A percentile compares a stretch with the other conserved stretches of the same genome.
These are phyloP conservation scores for Axea sp. DNA, from an alignment of 2,888 invertebrate genomes.

Conservation along the genomic window DNA sequence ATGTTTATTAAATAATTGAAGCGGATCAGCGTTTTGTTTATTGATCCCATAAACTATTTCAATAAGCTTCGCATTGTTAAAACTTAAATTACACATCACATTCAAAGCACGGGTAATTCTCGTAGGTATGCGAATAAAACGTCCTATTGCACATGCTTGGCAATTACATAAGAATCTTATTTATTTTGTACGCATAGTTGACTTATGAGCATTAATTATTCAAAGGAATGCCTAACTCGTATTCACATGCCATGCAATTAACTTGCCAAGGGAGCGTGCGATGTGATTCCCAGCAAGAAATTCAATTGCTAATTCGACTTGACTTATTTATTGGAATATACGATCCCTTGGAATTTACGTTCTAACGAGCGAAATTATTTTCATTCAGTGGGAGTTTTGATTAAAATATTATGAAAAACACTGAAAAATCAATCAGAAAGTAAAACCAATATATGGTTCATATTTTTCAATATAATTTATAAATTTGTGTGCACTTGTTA, in stretches of 20 bases:
- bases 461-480: too few relatives aligned
- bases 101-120: constrained; percentile 42
- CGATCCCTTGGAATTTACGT: constrained; percentile 28
- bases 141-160: constrained; percentile 50
- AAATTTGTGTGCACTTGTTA: too few relatives aligned
- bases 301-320: constrained; percentile 52
- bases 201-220: constrained; percentile 58
- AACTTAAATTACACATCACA: constrained; percentile 44
- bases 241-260: constrained; percentile 54
- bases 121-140: constrained; percentile 51
- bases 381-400: background rate
- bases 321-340: constrained; percentile 51
- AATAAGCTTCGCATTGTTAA: constrained; percentile 41
- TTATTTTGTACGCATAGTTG: constrained; percentile 55
- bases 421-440: too few relatives aligned
- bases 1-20: constrained; percentile 29
- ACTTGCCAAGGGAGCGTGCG: constrained; percentile 33
- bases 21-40: constrained; percentile 12
- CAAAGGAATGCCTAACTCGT: constrained; percentile 55
- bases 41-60: constrained; percentile 45
- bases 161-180: constrained; percentile 59
- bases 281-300: constrained; percentile 54
- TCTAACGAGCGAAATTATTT: constrained; percentile 16
- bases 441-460: too few relatives aligned
- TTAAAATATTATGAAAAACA: constrained; percentile 7